Base-by-base conservation (phyloP, 2,797 vertebrate species). In the Salarias fasciatus region DNA sequence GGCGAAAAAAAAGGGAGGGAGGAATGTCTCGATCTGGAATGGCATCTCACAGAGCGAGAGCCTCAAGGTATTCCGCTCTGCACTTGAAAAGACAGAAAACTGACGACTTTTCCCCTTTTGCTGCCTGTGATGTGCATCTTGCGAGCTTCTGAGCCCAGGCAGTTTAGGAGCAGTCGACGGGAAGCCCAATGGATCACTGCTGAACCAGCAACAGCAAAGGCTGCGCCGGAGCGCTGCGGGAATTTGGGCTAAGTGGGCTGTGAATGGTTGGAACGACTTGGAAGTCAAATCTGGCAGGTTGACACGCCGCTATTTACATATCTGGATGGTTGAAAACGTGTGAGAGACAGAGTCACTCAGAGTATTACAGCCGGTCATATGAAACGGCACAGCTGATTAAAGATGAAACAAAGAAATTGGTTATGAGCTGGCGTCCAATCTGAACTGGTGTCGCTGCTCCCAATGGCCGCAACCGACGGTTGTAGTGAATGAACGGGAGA, bases 111-210 rank as follows among this genome's bases (percentile, higher is more conserved):
- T 73, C 61, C 71, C 52, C 29, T 15, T 63, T 68, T 10, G 52
- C 72, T 38, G 78, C 68, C 69, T 88, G 5, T 83, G 82, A 87
- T 84, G 84, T 83, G 76, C 54, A 44, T 58, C 73, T 77, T 40
- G 49, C 48, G 10, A 57, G 80, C 66, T 62, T 79, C 72, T 60
- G 40, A 85, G 76, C 30, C 38, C 50, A 62, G 54, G 53, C 69
- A 52, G 72, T 72, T 86, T 75, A 82, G 72, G 72, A 68, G 57
- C 75, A 76, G 75, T 73, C 72, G 43, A 68, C 38, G 56, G 58
- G 65, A 53, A 59, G 75, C 77, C 75, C 66, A 24, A 4, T 41
- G 64, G 66, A 82, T 70, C 36, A 2, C 56, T 48, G 78, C 35
- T 82, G 70, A 80, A 80, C 74, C 40, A 30, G 64, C 15, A 61